Evolutionary conservation across 2,888 invertebrate genomes (phyloP).

Genomic region (Pegoplata infirma): DNA sequence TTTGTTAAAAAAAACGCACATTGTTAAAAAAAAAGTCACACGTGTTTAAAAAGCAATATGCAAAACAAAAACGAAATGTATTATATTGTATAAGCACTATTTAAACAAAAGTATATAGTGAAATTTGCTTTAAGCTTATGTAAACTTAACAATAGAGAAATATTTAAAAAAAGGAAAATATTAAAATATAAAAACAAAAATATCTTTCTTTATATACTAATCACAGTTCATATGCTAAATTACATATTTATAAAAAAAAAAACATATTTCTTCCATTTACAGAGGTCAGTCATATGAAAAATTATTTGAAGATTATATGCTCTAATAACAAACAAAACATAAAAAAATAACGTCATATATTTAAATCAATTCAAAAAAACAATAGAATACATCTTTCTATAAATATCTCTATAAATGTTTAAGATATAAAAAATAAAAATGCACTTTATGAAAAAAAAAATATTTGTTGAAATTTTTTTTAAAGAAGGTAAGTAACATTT

Average conservation of each 20-base stretch:
- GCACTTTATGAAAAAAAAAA: slow-evolving; percentile 34
- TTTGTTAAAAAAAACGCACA: slow-evolving; percentile 52
- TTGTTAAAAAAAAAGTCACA: slow-evolving; percentile 37
- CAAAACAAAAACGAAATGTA: background rate
- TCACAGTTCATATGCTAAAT: background rate
- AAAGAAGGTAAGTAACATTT: too few relatives aligned
- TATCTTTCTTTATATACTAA: too few relatives aligned
- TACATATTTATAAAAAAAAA: slow-evolving; percentile 14
- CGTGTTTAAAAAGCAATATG: slow-evolving; percentile 34
- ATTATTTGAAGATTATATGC: slow-evolving; percentile 73
- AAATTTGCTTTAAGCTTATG: background rate
- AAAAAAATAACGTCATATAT: slow-evolving; percentile 15
- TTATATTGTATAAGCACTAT: background rate
- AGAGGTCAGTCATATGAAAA: slow-evolving; percentile 73
- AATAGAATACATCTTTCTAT: slow-evolving; percentile 22
- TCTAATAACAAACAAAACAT: slow-evolving; percentile 60
- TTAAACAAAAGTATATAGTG: background rate
- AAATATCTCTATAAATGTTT: slow-evolving; percentile 23
- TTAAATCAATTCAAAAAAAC: background rate
- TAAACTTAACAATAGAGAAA: slow-evolving; percentile 26
- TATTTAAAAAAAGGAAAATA: slow-evolving; percentile 11
- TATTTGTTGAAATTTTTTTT: too few relatives aligned
- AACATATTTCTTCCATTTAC: slow-evolving; percentile 69
- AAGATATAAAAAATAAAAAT: slow-evolving; percentile 1
- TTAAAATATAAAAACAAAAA: too few relatives aligned